phyloP scores from a whole-genome alignment of 2,888 invertebrate genomes.

The Lycocerus yunnanus region DNA sequence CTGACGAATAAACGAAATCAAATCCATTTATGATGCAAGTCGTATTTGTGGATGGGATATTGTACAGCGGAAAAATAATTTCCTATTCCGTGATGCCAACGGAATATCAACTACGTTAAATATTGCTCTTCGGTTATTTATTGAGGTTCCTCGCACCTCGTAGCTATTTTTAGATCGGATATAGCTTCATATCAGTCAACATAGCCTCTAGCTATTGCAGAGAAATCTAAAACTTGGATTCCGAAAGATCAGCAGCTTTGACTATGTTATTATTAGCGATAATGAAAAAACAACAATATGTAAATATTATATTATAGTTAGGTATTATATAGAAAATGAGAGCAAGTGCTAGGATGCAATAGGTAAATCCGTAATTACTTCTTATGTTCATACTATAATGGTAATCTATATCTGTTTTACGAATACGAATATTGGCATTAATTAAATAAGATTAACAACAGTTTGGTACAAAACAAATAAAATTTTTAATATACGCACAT shows the following conservation, averaged over 20 bases:
- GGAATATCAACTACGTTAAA: constrained; percentile 48
- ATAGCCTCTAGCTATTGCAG: constrained; percentile 19
- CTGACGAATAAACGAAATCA: constrained; percentile 40
- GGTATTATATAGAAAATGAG: neutral
- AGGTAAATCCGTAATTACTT: too few relatives aligned
- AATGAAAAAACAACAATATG: neutral
- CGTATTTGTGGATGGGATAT: constrained; percentile 44
- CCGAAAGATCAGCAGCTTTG: constrained; percentile 7
- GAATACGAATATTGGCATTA: too few relatives aligned
- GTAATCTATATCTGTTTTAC: too few relatives aligned
- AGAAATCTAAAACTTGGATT: constrained; percentile 1
- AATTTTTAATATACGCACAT: too few relatives aligned
- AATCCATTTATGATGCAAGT: constrained; percentile 45
- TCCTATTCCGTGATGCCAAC: constrained; percentile 44
- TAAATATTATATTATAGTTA: neutral
- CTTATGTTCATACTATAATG: too few relatives aligned
- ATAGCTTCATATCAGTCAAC: constrained; percentile 28
- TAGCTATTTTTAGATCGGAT: constrained; percentile 31
- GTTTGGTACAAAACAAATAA: too few relatives aligned
- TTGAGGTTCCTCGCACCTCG: constrained; percentile 35
- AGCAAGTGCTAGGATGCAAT: neutral
- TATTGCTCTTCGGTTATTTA: constrained; percentile 44
- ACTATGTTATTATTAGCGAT: neutral
- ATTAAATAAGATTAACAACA: too few relatives aligned
- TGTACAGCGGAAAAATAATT: constrained; percentile 50